A percentile compares a stretch with the other conserved stretches of the same genome.
Evolutionary conservation across 2,113 vertebrate species (phyloP).

Genomic region (Eleginops maclovinus): DNA sequence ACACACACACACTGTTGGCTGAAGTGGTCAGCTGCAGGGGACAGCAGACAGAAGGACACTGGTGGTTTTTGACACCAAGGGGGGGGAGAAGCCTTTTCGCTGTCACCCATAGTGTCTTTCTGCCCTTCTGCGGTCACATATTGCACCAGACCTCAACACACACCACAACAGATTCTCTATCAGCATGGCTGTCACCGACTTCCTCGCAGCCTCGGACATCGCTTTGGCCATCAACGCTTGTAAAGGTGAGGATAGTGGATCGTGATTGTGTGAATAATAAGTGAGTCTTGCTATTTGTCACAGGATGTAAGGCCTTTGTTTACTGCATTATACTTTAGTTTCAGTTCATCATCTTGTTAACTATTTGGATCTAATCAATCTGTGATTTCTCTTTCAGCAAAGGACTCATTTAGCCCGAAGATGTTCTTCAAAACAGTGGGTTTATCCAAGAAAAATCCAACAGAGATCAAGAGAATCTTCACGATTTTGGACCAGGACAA

Average conservation of each 20-base stretch:
- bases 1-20: slow-evolving; percentile 20
- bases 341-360: background rate
- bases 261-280: background rate
- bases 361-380: background rate
- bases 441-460: slow-evolving; percentile 76
- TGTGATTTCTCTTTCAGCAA: slow-evolving; percentile 62
- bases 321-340: background rate
- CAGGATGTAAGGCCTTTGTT: background rate
- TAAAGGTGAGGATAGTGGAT: slow-evolving; percentile 72
- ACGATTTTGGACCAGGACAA: slow-evolving; percentile 82
- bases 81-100: slow-evolving; percentile 19
- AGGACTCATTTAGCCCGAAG: slow-evolving; percentile 78
- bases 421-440: slow-evolving; percentile 79
- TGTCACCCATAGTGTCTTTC: slow-evolving; percentile 46
- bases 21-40: slow-evolving; percentile 74
- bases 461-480: slow-evolving; percentile 80
- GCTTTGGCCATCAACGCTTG: slow-evolving; percentile 81
- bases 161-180: slow-evolving; percentile 42
- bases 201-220: slow-evolving; percentile 83
- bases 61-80: slow-evolving; percentile 77
- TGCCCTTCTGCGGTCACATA: slow-evolving; percentile 28
- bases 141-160: slow-evolving; percentile 27
- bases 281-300: background rate
- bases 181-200: slow-evolving; percentile 80
- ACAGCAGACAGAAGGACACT: slow-evolving; percentile 72